Evolutionary conservation across 2,888 invertebrate genomes (phyloP), one percentile per base, ranked within the genome.

Genomic region (Prostheceraeus crozeri): DNA sequence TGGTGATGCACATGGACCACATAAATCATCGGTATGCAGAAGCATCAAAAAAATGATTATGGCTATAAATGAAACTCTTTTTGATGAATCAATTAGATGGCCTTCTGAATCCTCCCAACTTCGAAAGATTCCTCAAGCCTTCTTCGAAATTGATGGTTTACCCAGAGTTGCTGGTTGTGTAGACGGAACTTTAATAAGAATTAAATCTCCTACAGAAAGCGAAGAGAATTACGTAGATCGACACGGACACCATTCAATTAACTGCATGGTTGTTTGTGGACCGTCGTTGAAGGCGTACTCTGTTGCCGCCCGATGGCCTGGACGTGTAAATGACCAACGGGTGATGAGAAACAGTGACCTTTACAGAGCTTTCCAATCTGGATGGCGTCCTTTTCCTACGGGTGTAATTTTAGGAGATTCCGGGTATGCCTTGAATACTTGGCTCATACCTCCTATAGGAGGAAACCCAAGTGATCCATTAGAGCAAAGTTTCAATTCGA

Each of bases 141-240:
- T 53, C 14, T 30, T 28, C 53, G 19, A 19, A 25, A 19, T 53
- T n/a, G 53, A 19, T 28, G 53, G 53, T n/a, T 28, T 53, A n/a
- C 25, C 53, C 28, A 19, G 30, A 28, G 53, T 53, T 25, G 8
- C 25, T 53, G 53, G 53, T 19, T 53, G 30, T 28, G 28, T 23
- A 11, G 53, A 53, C 19, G 53, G 53, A 19, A 53, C 53, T 25
- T 31, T 53, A 19, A 53, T 53, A 8, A 23, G 30, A 35, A 53
- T 23, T 31, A 28, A 35, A 53, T 25, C 53, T 25, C 53, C 53
- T 28, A 35, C 19, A 28, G 35, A 25, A 28, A 31, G 30, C 35
- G 53, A 53, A 53, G 53, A 53, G 19, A 28, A 53, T 28, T 53
- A 28, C 53, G 25, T 53, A 28, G 53, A 53, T 31, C 25, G 53